Evolutionary conservation across 2,113 vertebrate genomes (phyloP).

Genomic region (Perognathus longimembris): DNA sequence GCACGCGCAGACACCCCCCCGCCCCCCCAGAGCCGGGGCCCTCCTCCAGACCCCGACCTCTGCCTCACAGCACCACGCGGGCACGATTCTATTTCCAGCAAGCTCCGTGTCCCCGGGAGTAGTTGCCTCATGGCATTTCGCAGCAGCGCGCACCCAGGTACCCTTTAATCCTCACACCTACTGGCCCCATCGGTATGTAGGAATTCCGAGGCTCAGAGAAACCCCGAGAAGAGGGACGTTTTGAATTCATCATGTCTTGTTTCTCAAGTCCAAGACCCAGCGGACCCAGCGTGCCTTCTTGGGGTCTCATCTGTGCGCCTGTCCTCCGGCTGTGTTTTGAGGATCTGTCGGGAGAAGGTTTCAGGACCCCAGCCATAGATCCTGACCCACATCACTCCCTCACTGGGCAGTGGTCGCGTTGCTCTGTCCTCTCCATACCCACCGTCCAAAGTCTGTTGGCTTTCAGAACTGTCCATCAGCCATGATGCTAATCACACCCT

Average conservation of each 20-base stretch:
- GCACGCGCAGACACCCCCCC: no score
- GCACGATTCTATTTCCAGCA: not conserved
- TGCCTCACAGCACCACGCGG: no score
- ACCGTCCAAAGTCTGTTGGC: not conserved
- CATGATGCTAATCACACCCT: accelerated
- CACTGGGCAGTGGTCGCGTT: not conserved
- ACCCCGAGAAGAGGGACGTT: not conserved
- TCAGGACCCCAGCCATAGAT: not conserved
- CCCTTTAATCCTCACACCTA: not conserved
- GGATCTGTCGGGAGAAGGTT: not conserved
- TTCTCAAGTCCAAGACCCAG: not conserved
- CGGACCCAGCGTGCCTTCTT: not conserved
- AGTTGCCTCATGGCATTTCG: not conserved
- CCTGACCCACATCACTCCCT: no score
- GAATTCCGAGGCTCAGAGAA: not conserved
- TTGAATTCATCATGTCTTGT: not conserved
- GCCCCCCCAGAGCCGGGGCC: no score
- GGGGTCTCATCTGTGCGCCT: not conserved
- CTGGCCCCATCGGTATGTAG: not conserved
- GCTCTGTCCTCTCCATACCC: accelerated
- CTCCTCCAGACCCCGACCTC: no score
- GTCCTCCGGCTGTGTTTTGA: not conserved
- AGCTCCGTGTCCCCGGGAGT: not conserved
- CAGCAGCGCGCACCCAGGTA: not conserved
- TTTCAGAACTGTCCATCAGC: not conserved